Evolutionary conservation across 2,888 invertebrate species (phyloP).

Genomic region (Sarcophaga carnaria): DNA sequence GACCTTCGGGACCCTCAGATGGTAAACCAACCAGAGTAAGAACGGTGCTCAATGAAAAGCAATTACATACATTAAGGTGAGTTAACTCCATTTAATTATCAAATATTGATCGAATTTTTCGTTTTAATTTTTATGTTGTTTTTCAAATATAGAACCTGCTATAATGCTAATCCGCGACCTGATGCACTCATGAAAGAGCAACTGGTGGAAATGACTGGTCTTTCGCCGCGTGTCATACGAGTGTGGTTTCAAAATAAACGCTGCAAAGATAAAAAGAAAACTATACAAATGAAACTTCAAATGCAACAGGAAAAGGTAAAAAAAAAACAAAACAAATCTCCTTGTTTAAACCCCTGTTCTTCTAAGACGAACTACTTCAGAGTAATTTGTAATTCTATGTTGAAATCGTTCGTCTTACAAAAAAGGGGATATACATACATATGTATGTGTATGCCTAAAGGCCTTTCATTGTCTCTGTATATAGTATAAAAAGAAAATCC

Average conservation of each 20-base stretch:
- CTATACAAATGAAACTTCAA: slow-evolving; percentile 97
- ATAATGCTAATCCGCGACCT: slow-evolving; percentile 98
- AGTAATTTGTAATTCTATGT: neutral
- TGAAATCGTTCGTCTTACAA: neutral
- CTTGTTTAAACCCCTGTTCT: neutral
- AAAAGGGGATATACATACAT: neutral
- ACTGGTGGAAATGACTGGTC: slow-evolving; percentile 98
- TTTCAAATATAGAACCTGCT: slow-evolving; percentile 88
- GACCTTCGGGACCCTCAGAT: slow-evolving; percentile 84
- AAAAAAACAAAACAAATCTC: neutral
- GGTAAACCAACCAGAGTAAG: slow-evolving; percentile 99
- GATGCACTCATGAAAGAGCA: slow-evolving; percentile 99
- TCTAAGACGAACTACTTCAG: too few relatives aligned
- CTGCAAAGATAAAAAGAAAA: slow-evolving; percentile 98
- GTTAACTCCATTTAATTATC: slow-evolving; percentile 42
- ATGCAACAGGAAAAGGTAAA: slow-evolving; percentile 98
- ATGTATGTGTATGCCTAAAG: too few relatives aligned
- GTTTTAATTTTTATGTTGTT: neutral
- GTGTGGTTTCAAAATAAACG: slow-evolving; percentile 99
- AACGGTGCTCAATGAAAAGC: slow-evolving; percentile 99
- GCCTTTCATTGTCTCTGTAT: too few relatives aligned
- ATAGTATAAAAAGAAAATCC: too few relatives aligned
- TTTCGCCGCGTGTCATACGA: slow-evolving; percentile 98
- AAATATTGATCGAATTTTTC: neutral
- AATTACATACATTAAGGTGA: slow-evolving; percentile 95